Evolutionary conservation across 64 coral and sea anemone species (phyloP).

Genomic region (Porites lutea): DNA sequence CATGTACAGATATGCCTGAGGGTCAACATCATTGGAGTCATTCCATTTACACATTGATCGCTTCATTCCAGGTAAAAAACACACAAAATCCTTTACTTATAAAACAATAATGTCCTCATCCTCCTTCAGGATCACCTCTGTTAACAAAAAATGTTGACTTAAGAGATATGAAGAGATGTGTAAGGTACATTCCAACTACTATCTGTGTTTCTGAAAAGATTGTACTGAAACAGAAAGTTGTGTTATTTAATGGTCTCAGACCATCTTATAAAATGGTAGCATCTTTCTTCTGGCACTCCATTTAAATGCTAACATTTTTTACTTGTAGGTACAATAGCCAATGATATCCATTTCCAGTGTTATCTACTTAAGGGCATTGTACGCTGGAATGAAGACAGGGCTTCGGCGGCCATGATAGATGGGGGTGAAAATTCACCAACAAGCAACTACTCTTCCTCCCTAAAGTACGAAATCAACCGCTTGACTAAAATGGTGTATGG

Average conservation of each 20-base stretch:
- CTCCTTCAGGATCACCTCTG: too few relatives aligned
- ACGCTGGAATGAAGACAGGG: slow-evolving; percentile 53
- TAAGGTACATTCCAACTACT: too few relatives aligned
- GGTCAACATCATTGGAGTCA: slow-evolving; percentile 61
- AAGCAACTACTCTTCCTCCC: not conserved
- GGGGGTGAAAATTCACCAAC: not conserved
- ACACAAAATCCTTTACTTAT: not conserved
- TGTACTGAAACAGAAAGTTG: not conserved
- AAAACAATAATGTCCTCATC: too few relatives aligned
- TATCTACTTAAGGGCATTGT: slow-evolving; percentile 42
- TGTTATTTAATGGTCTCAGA: too few relatives aligned
- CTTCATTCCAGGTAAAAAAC: slow-evolving; percentile 60
- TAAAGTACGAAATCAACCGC: not conserved
- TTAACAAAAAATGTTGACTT: too few relatives aligned
- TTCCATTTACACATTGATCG: slow-evolving; percentile 68
- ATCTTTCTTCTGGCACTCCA: not conserved
- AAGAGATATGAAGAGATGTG: too few relatives aligned
- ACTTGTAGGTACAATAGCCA: slow-evolving; percentile 19
- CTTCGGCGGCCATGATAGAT: not conserved
- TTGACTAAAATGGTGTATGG: not conserved
- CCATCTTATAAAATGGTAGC: too few relatives aligned
- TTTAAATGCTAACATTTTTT: not conserved
- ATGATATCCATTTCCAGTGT: slow-evolving; percentile 63
- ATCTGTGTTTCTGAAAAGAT: too few relatives aligned
- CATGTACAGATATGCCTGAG: slow-evolving; percentile 60